Base-by-base conservation (phyloP, 2,888 invertebrate species). In the Tyria jacobaeae region DNA sequence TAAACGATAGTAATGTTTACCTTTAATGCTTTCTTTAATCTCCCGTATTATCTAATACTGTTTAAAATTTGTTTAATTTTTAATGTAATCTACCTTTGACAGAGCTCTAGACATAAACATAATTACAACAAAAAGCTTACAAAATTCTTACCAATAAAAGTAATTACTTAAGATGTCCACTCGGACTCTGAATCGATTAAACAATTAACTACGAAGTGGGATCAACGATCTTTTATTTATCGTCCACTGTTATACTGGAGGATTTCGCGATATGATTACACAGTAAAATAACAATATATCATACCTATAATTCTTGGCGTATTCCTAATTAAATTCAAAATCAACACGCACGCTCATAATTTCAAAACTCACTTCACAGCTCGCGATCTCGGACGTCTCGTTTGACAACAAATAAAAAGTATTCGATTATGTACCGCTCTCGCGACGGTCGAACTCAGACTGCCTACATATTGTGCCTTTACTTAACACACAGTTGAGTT, bases 1-100 rank as follows among this genome's bases (percentile, higher is more conserved):
- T 73, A 73, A 80, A 82, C 89, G 88, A 91, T 87, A 88, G 83
- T 83, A 89, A 83, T 90, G 90, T 91, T 91, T 90, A 90, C 86
- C 86, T 85, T 84, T 86, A 78, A 82, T 74, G 77, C 80, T 83
- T 74, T 74, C 75, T 74, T 83, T 82, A 81, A 83, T 83, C 84
- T 84, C 62, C 58, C 57, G 64, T 63, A 74, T 65, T 69, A 21
- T 62, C 50, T 52, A 66, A 64, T 54, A 53, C 56, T 51, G 60
- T 66, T 62, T 67, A 51, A 62, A 68, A 47, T 61, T 59, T 44
- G 14, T 63, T 60, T 21, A 24, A 47, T 44, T 55, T 34, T 34
- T 47, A 2, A 54, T 25, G 31, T 21, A 55, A 31, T 41, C 15
- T n/a, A 9, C 9, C 7, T 34, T 34, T 31, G 31, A 31, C 7